These are phyloP conservation scores for Salvator merianae DNA, from an alignment of 2,113 vertebrate species.

Conservation along the genomic window DNA sequence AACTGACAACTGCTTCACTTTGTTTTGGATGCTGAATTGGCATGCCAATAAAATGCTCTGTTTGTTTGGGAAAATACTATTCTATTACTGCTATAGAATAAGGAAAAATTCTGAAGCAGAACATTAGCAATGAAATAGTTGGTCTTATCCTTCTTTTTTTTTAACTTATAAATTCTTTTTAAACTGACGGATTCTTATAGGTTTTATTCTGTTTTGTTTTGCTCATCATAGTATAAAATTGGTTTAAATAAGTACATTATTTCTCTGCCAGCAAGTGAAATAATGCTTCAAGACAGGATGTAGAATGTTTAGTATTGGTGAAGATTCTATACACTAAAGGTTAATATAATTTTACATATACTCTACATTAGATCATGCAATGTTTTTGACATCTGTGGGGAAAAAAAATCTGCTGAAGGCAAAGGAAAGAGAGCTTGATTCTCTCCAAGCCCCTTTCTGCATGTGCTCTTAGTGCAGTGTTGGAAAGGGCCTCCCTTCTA, in stretches of 20 bases:
- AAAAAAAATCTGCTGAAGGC: conserved; percentile 47
- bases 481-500: too few species aligned
- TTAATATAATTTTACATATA: conserved; percentile 66
- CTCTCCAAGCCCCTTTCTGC: too few species aligned
- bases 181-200: too few species aligned
- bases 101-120: conserved; percentile 32
- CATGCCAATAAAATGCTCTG: conserved; percentile 5
- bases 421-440: conserved; percentile 9
- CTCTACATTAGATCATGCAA: conserved; percentile 54
- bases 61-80: conserved; percentile 24
- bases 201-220: too few species aligned
- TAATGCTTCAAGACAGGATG: conserved; percentile 46
- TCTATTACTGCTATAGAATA: conserved; percentile 37
- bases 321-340: conserved; percentile 59
- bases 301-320: conserved; percentile 42
- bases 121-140: background rate
- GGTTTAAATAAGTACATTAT: background rate
- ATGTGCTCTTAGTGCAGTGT: too few species aligned
- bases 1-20: background rate
- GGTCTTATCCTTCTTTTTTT: too few species aligned
- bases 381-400: conserved; percentile 72
- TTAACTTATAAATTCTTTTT: too few species aligned
- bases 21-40: background rate
- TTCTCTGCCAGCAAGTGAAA: conserved; percentile 39
- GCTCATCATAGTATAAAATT: too few species aligned